Percentiles rank a stretch among this genome's conserved stretches.
These are phyloP conservation scores for Trichomycterus rosablanca DNA, from an alignment of 2,113 vertebrate species.

Conservation along the genomic window DNA sequence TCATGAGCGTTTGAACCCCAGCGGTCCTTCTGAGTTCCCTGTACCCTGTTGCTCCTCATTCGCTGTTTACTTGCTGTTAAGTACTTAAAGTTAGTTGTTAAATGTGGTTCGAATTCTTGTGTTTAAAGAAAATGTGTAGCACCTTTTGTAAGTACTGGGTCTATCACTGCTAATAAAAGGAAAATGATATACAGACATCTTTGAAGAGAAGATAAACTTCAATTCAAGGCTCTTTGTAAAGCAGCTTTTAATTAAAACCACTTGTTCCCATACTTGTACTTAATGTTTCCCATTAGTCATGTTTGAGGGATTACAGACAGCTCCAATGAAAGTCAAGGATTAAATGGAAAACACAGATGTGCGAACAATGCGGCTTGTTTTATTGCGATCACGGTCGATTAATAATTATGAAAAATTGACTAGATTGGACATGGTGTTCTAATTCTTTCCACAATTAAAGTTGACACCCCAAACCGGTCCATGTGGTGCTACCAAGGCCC, in stretches of 20 bases:
- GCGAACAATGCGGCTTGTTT: slow-evolving; percentile 60
- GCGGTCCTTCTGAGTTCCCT: slow-evolving; percentile 15
- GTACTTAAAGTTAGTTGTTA: slow-evolving; percentile 19
- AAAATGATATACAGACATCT: slow-evolving; percentile 47
- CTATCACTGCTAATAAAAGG: slow-evolving; percentile 46
- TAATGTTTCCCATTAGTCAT: slow-evolving; percentile 71
- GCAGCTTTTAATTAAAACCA: slow-evolving; percentile 69
- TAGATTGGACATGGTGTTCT: slow-evolving; percentile 54
- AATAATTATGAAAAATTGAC: slow-evolving; percentile 57
- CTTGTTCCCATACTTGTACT: slow-evolving; percentile 61
- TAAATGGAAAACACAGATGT: slow-evolving; percentile 72
- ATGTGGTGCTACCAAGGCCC: slow-evolving; percentile 28
- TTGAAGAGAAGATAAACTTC: slow-evolving; percentile 51
- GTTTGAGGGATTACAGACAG: slow-evolving; percentile 71
- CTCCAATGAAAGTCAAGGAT: slow-evolving; percentile 65
- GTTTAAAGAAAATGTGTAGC: slow-evolving; percentile 38
- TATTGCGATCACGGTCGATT: slow-evolving; percentile 59
- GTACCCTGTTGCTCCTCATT: slow-evolving; percentile 28
- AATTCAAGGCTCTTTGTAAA: slow-evolving; percentile 54
- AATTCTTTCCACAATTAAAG: slow-evolving; percentile 53
- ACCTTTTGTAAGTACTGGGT: slow-evolving; percentile 38
- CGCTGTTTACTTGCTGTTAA: slow-evolving; percentile 11
- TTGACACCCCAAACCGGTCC: slow-evolving; percentile 37
- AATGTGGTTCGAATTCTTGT: slow-evolving; percentile 35
- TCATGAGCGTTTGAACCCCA: slow-evolving; percentile 13